Conservation (phyloP, 2,113 vertebrate genomes). For the Nettapus auritus region DNA sequence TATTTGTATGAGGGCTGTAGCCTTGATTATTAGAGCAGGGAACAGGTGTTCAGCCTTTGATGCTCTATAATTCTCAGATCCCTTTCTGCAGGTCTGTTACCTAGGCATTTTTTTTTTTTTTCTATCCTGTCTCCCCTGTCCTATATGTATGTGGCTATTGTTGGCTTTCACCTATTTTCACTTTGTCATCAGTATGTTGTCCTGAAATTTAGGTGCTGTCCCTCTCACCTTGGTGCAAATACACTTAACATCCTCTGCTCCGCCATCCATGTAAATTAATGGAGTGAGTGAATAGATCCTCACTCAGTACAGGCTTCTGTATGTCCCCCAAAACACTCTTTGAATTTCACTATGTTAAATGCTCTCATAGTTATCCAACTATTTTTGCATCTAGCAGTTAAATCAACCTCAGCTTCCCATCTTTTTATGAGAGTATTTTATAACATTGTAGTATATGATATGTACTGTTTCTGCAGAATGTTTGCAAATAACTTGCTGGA, state of each 20-base stretch:
- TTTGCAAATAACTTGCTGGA: background rate
- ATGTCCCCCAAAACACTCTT: background rate
- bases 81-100: background rate
- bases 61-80: background rate
- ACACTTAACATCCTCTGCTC: background rate
- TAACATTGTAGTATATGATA: background rate
- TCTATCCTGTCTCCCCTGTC: background rate
- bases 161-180: background rate
- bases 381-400: background rate
- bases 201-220: background rate
- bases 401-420: background rate
- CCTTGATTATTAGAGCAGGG: background rate
- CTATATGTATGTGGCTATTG: background rate
- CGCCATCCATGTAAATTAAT: background rate
- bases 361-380: background rate
- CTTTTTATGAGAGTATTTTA: background rate
- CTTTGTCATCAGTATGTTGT: background rate
- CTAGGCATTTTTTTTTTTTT: background rate
- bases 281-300: background rate
- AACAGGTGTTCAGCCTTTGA: background rate
- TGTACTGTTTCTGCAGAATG: background rate
- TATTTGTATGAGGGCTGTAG: background rate
- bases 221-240: background rate
- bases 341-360: background rate
- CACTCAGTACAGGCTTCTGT: background rate